A percentile compares a stretch with the other conserved stretches of the same genome.
These are phyloP conservation scores for Hemaris fuciformis DNA, from an alignment of 2,888 invertebrate species.

Conservation along the genomic window DNA sequence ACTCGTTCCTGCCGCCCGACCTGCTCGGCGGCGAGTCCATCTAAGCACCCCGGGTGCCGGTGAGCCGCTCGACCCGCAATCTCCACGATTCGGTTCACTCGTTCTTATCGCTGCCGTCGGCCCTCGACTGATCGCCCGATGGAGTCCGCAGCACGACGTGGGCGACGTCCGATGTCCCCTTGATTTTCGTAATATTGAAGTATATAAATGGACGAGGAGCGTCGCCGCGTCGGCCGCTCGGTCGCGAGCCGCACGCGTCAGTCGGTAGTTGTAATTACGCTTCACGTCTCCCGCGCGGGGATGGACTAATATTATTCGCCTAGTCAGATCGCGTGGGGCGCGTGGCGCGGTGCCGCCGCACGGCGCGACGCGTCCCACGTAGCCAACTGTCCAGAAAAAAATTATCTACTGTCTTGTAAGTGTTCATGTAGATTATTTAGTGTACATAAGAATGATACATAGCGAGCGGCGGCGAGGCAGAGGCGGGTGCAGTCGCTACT, in stretches of 20 bases:
- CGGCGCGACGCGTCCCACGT: constrained; percentile 22
- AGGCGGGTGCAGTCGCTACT: constrained; percentile 33
- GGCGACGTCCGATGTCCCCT: background rate
- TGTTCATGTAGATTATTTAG: constrained; percentile 76
- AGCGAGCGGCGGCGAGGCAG: constrained; percentile 30
- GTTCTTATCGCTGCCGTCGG: background rate
- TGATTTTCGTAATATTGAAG: background rate
- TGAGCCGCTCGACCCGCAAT: background rate
- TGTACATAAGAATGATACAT: constrained; percentile 74
- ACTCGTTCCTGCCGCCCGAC: constrained; percentile 93
- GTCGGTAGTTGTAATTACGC: constrained; percentile 64
- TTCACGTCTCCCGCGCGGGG: constrained; percentile 58
- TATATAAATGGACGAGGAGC: background rate
- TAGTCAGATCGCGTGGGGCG: constrained; percentile 70
- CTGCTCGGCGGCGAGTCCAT: constrained; percentile 93
- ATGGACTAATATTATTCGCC: constrained; percentile 67
- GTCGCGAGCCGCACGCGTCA: constrained; percentile 33
- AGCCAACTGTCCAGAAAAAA: constrained; percentile 72
- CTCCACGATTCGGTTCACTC: constrained; percentile 1
- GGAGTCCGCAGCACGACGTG: background rate
- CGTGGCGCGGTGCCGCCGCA: constrained; percentile 27
- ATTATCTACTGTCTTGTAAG: constrained; percentile 75
- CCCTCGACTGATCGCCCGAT: background rate
- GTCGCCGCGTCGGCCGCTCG: constrained; percentile 19
- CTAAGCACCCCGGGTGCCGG: constrained; percentile 61